A percentile compares a stretch with the other conserved stretches of the same genome.
Conservation (phyloP, 2,888 invertebrate genomes). For the Tholera decimalis region DNA sequence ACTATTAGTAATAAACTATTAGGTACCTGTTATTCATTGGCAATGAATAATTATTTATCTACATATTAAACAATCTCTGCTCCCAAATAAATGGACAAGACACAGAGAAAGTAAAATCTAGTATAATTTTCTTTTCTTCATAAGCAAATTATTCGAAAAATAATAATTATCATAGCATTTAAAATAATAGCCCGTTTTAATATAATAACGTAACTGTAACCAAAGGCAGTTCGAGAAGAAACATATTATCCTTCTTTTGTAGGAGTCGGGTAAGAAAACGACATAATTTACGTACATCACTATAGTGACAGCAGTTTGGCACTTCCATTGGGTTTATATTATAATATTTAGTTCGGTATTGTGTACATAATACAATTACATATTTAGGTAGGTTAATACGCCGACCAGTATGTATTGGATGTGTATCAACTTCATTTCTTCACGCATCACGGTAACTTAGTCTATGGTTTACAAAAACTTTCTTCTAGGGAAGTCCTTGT, state of each 20-base stretch:
- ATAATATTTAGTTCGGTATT: no score
- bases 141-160: conserved; percentile 2
- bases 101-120: not conserved
- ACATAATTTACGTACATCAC: not conserved
- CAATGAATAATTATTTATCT: conserved; percentile 1
- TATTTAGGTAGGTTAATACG: conserved; percentile 7
- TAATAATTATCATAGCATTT: not conserved
- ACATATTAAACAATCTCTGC: not conserved
- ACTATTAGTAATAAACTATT: not conserved
- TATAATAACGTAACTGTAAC: conserved; percentile 1
- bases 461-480: not conserved
- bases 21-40: not conserved
- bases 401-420: not conserved
- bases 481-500: not conserved
- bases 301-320: not conserved
- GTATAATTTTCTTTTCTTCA: not conserved
- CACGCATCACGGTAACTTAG: not conserved
- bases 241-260: not conserved
- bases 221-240: conserved; percentile 28
- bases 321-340: not conserved
- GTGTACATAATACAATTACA: no score
- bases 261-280: no score
- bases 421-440: not conserved
- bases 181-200: not conserved
- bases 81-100: not conserved